Evolutionary conservation across 2,113 vertebrate genomes (phyloP), one percentile per base, ranked within the genome.

Genomic region (Pachyramphus minor): DNA sequence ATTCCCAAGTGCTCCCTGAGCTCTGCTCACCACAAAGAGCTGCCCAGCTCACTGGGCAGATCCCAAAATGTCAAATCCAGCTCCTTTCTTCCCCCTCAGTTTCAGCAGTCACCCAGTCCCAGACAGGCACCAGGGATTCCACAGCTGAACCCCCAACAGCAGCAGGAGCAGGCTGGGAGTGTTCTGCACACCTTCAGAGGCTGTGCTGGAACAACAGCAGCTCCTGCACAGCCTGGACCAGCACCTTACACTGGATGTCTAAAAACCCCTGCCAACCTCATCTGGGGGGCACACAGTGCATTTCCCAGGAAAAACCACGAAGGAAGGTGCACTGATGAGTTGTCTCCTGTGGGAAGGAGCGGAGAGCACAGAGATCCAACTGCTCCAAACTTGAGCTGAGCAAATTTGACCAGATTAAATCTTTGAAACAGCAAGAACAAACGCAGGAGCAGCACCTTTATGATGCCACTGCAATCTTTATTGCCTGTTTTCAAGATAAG

Each of bases 11-110:
- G 63, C 56, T 78, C 90, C 76, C 25, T 3, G 20, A 50, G 64
- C 28, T 56, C 47, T 19, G 3, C 1, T 15, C 23, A 4, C n/a
- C 31, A 62, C 0, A 11, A 13, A 10, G 24, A 58, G n/a, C n/a
- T 59, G 60, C 15, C 44, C 18, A 64, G 55, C 30, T 5, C 53
- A 20, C 19, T 2, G 45, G 45, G 45, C 45, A 47, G 21, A 22
- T 11, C 45, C 45, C 45, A 47, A 11, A 21, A 12, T 12, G 21
- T 22, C 45, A 47, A n/a, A n/a, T 4, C 52, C 81, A 82, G 7
- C 56, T 49, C 41, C 2, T 1, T n/a, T 8, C 16, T 33, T 7
- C 69, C 31, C 42, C 10, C 12, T 1, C 3, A 4, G 1, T 2
- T 41, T 3, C 1, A 53, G 35, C 66, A 50, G 47, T 3, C 31